Percentiles rank a stretch among this genome's conserved stretches.
Evolutionary conservation across 2,888 invertebrate genomes (phyloP).

Genomic region (Acleris laterana): DNA sequence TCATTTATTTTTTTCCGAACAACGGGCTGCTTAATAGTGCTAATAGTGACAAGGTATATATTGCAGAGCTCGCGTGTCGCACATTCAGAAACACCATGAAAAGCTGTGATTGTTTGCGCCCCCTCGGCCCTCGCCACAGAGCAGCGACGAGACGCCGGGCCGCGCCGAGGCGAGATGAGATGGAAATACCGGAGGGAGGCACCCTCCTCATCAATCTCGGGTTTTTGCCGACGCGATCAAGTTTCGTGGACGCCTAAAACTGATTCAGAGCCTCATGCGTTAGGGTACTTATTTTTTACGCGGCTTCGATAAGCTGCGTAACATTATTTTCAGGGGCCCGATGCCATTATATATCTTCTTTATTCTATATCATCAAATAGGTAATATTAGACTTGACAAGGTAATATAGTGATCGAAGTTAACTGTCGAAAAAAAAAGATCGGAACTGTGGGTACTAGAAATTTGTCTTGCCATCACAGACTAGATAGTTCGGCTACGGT

Average conservation of each 20-base stretch:
- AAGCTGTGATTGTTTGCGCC: constrained; percentile 31
- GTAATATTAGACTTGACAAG: not conserved
- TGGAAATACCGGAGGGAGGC: constrained; percentile 33
- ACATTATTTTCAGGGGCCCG: constrained; percentile 30
- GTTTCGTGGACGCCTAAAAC: constrained; percentile 48
- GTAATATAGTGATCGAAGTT: not conserved
- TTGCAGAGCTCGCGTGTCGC: not conserved
- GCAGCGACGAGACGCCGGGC: constrained; percentile 20
- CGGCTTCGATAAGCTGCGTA: constrained; percentile 42
- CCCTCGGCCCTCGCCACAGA: constrained; percentile 5
- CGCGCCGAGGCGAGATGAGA: constrained; percentile 37
- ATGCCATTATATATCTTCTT: constrained; percentile 12
- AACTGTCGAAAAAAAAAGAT: no score
- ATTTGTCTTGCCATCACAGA: no score
- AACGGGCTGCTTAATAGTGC: not conserved
- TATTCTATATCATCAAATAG: not conserved
- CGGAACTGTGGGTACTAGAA: no score
- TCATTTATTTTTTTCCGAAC: not conserved
- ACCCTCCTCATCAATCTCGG: constrained; percentile 51
- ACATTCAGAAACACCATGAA: constrained; percentile 26
- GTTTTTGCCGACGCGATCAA: constrained; percentile 57
- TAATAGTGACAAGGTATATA: not conserved
- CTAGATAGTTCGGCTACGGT: no score
- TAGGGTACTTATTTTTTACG: constrained; percentile 46
- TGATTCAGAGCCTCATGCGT: constrained; percentile 50